Evolutionary conservation across 2,797 vertebrate species (phyloP), one percentile per base, ranked within the genome.

Genomic region (Mus spretus): DNA sequence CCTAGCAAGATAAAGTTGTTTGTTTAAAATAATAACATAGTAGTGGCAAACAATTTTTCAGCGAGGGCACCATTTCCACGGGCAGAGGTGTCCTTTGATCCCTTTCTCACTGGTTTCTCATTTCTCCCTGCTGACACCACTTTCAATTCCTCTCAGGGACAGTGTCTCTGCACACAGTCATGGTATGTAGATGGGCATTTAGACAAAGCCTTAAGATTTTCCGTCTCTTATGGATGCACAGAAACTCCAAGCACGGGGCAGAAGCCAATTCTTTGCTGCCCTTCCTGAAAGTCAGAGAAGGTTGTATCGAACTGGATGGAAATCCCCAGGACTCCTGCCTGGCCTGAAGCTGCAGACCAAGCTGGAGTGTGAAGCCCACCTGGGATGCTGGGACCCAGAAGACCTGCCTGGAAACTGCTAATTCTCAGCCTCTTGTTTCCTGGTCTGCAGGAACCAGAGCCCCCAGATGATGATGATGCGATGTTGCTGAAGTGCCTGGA

Each of bases 401-500:
- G 50, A 0, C 4, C 26, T 9, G 0, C 0, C 40, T 10, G 9
- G 1, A 26, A 53, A 53, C 22, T 88, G 13, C 53, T 87, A 96
- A 40, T 31, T 2, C 24, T 0, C 44, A 78, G 77, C 91, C 91
- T 85, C 91, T 96, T 72, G 15, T 28, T 67, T 74, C 17, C 61
- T 92, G 89, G 63, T 85, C 98, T 98, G 91, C 96, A 99, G 98
- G 98, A 98, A 81, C 92, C 97, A 53, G 97, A 96, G 22, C 93
- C 97, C 79, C 97, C 94, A 2, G 24, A 88, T 0, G 98, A 99
- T 4, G 98, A 98, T 20, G 98, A 98, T 87, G 95, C 97, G 0
- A 92, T 97, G 72, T 97, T 98, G 98, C 90, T 99, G 95, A 98
- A 95, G 70, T 99, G 99, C 97, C 98, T 98, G 0, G 99, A 99